Conservation (phyloP, 1,140 invertebrate species). For the Drepana arcuata region DNA sequence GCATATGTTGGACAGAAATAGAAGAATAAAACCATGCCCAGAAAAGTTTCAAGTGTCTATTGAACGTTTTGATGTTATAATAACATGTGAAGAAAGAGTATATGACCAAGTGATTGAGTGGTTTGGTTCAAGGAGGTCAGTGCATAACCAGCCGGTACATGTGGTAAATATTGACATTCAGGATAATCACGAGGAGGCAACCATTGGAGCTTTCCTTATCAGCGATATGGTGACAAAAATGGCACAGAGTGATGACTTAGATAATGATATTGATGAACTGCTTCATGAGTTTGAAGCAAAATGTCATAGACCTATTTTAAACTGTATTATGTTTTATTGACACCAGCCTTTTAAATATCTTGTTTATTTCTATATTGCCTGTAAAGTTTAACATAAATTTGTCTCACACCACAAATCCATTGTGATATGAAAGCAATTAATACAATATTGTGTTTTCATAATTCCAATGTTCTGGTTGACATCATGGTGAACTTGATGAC, state of each 20-base stretch:
- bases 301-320: conserved; percentile 88
- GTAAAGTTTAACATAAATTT: too few relatives aligned
- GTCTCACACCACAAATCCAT: too few relatives aligned
- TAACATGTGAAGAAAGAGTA: conserved; percentile 98
- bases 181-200: conserved; percentile 99
- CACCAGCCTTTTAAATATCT: too few relatives aligned
- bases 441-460: too few relatives aligned
- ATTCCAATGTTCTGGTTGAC: too few relatives aligned
- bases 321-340: conserved; percentile 96
- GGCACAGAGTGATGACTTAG: conserved; percentile 91
- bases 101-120: conserved; percentile 94
- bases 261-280: conserved; percentile 98
- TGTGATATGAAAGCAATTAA: too few relatives aligned
- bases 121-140: conserved; percentile 80
- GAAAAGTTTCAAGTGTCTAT: conserved; percentile 94
- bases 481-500: too few relatives aligned
- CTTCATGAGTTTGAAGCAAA: conserved; percentile 96
- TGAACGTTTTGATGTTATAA: conserved; percentile 96
- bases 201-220: conserved; percentile 99
- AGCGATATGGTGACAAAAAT: conserved; percentile 95
- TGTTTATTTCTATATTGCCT: too few relatives aligned
- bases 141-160: conserved; percentile 90
- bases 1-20: conserved; percentile 98
- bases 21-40: conserved; percentile 94
- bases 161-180: conserved; percentile 99